phyloP scores from a whole-genome alignment of 2,113 vertebrate genomes.

The Garra rufa region DNA sequence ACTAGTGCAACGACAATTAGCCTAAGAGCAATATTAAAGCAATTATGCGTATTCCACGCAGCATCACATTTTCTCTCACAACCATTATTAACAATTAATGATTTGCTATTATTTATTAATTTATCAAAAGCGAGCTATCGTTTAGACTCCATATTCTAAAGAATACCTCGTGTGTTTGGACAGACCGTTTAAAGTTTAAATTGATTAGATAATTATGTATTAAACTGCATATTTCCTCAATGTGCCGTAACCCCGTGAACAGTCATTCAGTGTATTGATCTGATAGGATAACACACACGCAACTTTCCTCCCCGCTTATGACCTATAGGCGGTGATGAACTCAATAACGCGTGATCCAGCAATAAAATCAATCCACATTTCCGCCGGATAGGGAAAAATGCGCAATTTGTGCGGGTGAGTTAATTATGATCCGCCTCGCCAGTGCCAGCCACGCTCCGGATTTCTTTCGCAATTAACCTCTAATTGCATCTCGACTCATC shows the following conservation, averaged over 20 bases:
- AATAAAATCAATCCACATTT: constrained; percentile 73
- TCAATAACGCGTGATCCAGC: constrained; percentile 53
- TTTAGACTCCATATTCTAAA: not conserved
- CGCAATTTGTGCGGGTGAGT: constrained; percentile 55
- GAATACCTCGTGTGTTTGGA: not conserved
- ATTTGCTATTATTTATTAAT: too few species aligned
- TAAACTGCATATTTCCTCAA: constrained; percentile 28
- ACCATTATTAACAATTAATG: not conserved
- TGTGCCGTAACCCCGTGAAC: constrained; percentile 3
- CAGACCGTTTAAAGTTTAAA: constrained; percentile 19
- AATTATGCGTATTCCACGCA: not conserved
- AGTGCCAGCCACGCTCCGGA: constrained; percentile 39
- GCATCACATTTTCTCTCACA: not conserved
- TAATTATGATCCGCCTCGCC: constrained; percentile 68
- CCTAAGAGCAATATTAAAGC: not conserved
- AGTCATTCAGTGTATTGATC: constrained; percentile 44
- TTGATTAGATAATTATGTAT: constrained; percentile 26
- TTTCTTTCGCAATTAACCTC: constrained; percentile 76
- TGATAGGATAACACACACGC: constrained; percentile 21
- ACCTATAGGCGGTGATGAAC: constrained; percentile 66
- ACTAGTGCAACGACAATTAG: not conserved
- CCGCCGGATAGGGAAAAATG: constrained; percentile 57
- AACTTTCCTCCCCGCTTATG: constrained; percentile 46
- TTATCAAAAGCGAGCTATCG: not conserved
- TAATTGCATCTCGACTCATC: constrained; percentile 72